Conservation (phyloP, 2,888 invertebrate genomes). For the Aquatica leii region DNA sequence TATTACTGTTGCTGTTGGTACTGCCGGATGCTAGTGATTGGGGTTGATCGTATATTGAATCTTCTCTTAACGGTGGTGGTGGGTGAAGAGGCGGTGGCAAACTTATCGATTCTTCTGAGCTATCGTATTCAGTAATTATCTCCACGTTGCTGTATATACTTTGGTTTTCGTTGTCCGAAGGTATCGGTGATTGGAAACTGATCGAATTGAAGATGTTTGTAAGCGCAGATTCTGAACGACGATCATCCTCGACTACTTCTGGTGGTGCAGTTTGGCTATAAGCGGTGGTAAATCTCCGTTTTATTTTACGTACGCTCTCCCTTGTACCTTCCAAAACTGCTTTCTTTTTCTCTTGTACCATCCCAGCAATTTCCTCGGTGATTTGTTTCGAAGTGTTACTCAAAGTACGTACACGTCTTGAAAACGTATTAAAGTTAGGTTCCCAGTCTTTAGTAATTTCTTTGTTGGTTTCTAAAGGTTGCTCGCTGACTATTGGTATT, state of each 20-base stretch:
- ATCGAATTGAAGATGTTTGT: constrained; percentile 69
- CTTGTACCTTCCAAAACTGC: constrained; percentile 72
- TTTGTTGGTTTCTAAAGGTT: constrained; percentile 18
- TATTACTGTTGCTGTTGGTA: constrained; percentile 44
- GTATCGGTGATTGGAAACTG: constrained; percentile 70
- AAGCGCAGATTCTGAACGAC: constrained; percentile 42
- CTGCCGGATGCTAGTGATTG: constrained; percentile 58
- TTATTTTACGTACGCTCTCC: constrained; percentile 59
- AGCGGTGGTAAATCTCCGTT: constrained; percentile 51
- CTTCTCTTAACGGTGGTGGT: constrained; percentile 67
- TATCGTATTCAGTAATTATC: constrained; percentile 50
- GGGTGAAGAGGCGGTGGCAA: constrained; percentile 67
- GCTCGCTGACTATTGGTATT: constrained; percentile 50
- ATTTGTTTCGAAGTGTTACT: constrained; percentile 67
- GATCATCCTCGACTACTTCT: constrained; percentile 43
- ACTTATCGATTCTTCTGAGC: constrained; percentile 51
- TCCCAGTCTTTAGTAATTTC: constrained; percentile 24
- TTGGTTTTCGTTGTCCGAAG: constrained; percentile 50
- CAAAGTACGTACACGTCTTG: constrained; percentile 62
- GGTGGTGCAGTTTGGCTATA: constrained; percentile 31
- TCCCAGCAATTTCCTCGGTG: constrained; percentile 65
- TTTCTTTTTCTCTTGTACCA: constrained; percentile 65
- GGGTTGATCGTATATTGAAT: constrained; percentile 66
- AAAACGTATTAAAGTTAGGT: constrained; percentile 51
- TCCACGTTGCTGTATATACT: constrained; percentile 35